Conservation (phyloP, 2,113 vertebrate genomes). For the Paradoxurus hermaphroditus region DNA sequence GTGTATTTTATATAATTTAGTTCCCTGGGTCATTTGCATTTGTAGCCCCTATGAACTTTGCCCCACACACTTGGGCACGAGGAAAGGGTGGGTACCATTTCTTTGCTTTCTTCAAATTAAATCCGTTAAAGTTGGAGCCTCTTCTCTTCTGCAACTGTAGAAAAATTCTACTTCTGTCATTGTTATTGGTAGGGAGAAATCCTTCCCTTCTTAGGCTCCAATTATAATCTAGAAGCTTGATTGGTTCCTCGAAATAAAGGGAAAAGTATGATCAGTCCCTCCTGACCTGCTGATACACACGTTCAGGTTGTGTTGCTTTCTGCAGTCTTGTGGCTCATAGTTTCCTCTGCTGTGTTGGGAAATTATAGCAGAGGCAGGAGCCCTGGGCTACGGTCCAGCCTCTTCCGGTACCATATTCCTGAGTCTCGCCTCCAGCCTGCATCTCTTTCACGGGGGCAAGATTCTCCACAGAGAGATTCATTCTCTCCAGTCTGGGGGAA, state of each 20-base stretch:
- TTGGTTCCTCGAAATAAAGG: background rate
- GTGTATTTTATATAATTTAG: background rate
- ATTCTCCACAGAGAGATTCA: background rate
- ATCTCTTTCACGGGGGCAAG: background rate
- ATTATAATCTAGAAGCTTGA: background rate
- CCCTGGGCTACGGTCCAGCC: background rate
- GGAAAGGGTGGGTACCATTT: background rate
- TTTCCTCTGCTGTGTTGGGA: background rate
- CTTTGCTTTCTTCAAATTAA: conserved; percentile 29
- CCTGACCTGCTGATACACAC: background rate
- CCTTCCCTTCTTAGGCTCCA: background rate
- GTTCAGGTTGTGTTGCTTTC: background rate
- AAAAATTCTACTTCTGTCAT: background rate
- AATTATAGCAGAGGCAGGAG: background rate
- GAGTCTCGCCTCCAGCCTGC: background rate
- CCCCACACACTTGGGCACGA: background rate
- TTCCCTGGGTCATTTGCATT: background rate
- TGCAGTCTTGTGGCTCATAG: background rate
- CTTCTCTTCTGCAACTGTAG: background rate
- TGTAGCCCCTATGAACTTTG: background rate
- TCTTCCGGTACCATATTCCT: background rate
- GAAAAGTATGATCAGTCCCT: background rate
- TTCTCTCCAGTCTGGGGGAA: background rate
- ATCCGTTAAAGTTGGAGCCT: background rate
- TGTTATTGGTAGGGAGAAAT: background rate